Evolutionary conservation across 1,140 invertebrate species (phyloP).

Genomic region (Magallana gigas): DNA sequence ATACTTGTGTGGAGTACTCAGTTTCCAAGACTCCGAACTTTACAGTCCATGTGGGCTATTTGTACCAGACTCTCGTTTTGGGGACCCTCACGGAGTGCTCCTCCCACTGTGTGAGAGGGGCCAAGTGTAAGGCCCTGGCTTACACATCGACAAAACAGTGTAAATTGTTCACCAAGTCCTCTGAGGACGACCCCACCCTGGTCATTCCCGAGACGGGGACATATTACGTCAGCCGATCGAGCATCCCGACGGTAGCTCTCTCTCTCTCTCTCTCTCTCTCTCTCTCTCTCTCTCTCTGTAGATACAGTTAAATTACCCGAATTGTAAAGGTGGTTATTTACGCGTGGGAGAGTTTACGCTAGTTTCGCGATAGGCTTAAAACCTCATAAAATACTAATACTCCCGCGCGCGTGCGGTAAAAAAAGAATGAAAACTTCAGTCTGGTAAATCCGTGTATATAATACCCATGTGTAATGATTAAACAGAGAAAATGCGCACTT

Average conservation of each 20-base stretch:
- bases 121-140: neutral
- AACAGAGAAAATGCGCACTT: too few relatives aligned
- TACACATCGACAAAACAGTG: neutral
- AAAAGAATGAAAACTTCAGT: too few relatives aligned
- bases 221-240: neutral
- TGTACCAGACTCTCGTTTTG: neutral
- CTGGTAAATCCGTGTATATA: too few relatives aligned
- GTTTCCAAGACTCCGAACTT: neutral
- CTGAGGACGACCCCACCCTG: neutral
- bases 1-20: neutral
- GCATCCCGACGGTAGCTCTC: neutral
- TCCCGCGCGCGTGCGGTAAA: too few relatives aligned
- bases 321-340: too few relatives aligned
- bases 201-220: neutral
- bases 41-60: neutral
- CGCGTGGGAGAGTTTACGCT: too few relatives aligned
- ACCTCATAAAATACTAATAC: too few relatives aligned
- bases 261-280: neutral
- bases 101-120: neutral
- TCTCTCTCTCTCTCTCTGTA: neutral
- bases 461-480: too few relatives aligned
- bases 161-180: conserved; percentile 1
- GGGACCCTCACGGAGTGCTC: neutral
- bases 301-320: neutral
- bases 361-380: too few relatives aligned